A percentile compares a stretch with the other conserved stretches of the same genome.
These are phyloP conservation scores for Crenichthys baileyi DNA, from an alignment of 2,797 vertebrate species.

Conservation along the genomic window DNA sequence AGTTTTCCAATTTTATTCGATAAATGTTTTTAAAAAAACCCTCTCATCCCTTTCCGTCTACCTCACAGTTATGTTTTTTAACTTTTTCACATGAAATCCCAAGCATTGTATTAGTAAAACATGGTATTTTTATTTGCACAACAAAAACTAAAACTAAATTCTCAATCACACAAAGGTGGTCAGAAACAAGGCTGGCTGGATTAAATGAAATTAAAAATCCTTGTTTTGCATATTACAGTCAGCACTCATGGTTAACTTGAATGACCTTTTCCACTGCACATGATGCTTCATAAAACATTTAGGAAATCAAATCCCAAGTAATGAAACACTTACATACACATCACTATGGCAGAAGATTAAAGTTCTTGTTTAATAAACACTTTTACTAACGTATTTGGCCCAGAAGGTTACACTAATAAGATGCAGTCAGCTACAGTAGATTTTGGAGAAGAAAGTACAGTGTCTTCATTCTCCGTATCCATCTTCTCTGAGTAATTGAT, in stretches of 20 bases:
- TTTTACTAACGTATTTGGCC: conserved; percentile 13
- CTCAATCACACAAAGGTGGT: not conserved
- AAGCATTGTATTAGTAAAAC: not conserved
- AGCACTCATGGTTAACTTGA: not conserved
- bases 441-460: conserved; percentile 3
- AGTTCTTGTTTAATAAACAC: conserved; percentile 3
- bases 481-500: conserved; percentile 19
- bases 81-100: too few species aligned
- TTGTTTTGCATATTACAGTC: not conserved
- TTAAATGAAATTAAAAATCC: not conserved
- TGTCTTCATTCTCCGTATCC: not conserved
- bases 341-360: conserved; percentile 28
- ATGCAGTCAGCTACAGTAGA: conserved; percentile 9
- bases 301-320: conserved; percentile 6
- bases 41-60: too few species aligned
- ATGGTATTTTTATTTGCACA: not conserved
- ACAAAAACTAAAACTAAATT: not conserved
- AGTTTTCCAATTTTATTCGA: too few species aligned
- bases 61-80: too few species aligned
- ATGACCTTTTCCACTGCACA: conserved; percentile 1
- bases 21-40: too few species aligned
- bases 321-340: conserved; percentile 14
- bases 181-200: not conserved
- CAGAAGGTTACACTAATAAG: conserved; percentile 15
- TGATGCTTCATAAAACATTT: conserved; percentile 13